Percentiles rank a stretch among this genome's conserved stretches.
Conservation (phyloP, 1,140 invertebrate genomes). For the Aleiodes sp. region DNA sequence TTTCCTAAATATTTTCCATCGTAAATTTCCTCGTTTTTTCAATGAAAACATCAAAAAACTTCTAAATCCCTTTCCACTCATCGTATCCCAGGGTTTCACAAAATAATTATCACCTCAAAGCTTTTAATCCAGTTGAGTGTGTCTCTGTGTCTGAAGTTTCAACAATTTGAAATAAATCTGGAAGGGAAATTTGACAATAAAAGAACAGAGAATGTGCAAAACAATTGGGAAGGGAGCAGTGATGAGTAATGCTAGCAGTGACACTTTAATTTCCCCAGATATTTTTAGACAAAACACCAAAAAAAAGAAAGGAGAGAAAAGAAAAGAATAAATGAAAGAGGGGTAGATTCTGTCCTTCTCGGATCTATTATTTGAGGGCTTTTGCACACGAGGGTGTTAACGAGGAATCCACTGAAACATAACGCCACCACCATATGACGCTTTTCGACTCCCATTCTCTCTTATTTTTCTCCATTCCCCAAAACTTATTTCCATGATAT, state of each 20-base stretch:
- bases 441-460: constrained; percentile 41
- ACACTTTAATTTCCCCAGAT: constrained; percentile 49
- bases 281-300: constrained; percentile 40
- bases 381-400: constrained; percentile 48
- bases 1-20: no score
- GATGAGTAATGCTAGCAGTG: constrained; percentile 30
- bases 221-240: constrained; percentile 5
- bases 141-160: no score
- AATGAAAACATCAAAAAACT: no score
- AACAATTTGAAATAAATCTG: no score
- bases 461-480: constrained; percentile 43
- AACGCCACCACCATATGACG: constrained; percentile 53
- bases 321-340: neutral
- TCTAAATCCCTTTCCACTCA: no score
- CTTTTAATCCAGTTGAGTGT: no score
- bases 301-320: constrained; percentile 7
- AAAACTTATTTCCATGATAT: constrained; percentile 41
- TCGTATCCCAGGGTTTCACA: no score
- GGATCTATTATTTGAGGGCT: constrained; percentile 13
- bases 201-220: neutral
- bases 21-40: no score
- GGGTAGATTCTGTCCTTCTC: neutral
- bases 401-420: constrained; percentile 53
- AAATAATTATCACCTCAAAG: no score
- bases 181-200: constrained; percentile 1